Conservation (phyloP, 1,140 invertebrate genomes). For the Drosophila triauraria region DNA sequence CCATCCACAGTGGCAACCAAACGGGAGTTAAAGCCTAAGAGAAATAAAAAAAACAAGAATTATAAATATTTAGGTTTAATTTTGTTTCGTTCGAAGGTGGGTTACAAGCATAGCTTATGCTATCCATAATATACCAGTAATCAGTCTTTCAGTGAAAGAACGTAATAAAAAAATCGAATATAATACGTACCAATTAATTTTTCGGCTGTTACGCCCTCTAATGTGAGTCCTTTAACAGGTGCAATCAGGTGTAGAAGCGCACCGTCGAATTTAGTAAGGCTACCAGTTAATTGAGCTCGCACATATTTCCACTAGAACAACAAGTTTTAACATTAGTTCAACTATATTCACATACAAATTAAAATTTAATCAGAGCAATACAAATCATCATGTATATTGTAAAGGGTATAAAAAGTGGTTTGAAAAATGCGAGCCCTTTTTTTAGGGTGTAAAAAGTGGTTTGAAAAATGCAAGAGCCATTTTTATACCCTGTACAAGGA, state of each 20-base stretch:
- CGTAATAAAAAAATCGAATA: background rate
- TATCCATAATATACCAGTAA: too few relatives aligned
- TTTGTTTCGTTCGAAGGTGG: too few relatives aligned
- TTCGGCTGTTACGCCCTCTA: conserved; percentile 69
- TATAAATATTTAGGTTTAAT: background rate
- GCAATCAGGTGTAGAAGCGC: conserved; percentile 73
- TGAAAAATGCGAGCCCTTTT: too few relatives aligned
- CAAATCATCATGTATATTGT: too few relatives aligned
- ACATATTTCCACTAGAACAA: conserved; percentile 66
- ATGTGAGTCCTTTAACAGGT: conserved; percentile 70
- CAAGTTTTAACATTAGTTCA: background rate
- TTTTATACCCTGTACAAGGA: too few relatives aligned
- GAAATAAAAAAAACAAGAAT: background rate
- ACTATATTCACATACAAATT: too few relatives aligned
- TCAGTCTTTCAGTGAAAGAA: too few relatives aligned
- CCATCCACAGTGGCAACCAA: conserved; percentile 86
- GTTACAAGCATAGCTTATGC: too few relatives aligned
- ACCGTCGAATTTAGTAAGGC: conserved; percentile 66
- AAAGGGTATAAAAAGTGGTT: too few relatives aligned
- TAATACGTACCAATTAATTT: conserved; percentile 71
- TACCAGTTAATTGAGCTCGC: conserved; percentile 62
- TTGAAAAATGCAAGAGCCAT: too few relatives aligned
- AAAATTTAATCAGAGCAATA: too few relatives aligned
- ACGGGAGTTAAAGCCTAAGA: conserved; percentile 85
- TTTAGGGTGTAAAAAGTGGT: too few relatives aligned